These are phyloP conservation scores for Aphelenchoides besseyi DNA, from an alignment of 1,140 invertebrate species.

Conservation along the genomic window DNA sequence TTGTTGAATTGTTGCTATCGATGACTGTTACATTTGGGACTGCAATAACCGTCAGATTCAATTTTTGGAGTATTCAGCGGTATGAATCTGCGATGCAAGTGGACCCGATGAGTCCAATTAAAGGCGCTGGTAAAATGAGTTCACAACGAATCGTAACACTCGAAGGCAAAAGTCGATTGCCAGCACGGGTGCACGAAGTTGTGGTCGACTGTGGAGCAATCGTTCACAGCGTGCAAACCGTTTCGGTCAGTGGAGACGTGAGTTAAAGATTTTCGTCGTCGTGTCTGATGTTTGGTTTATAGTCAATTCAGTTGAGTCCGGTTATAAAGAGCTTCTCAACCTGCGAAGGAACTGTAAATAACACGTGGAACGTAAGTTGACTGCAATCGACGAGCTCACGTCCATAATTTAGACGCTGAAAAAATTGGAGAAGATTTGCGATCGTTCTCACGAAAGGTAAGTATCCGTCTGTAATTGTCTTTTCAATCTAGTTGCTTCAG, in stretches of 20 bases:
- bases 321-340: constrained; percentile 28
- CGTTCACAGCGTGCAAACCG: constrained; percentile 10
- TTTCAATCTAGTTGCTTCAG: constrained; percentile 17
- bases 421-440: constrained; percentile 27
- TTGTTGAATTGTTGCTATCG: too few species aligned
- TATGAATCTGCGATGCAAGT: constrained; percentile 17
- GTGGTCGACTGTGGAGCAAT: constrained; percentile 28
- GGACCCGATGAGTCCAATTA: constrained; percentile 15
- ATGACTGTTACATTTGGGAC: too few species aligned
- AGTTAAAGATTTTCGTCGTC: background rate
- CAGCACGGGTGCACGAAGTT: constrained; percentile 29
- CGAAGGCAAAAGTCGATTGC: constrained; percentile 34
- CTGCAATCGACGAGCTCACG: too few species aligned
- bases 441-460: constrained; percentile 24
- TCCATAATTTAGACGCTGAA: constrained; percentile 32
- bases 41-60: too few species aligned
- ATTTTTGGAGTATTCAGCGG: too few species aligned
- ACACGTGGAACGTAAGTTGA: constrained; percentile 11
- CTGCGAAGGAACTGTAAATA: constrained; percentile 29
- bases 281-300: background rate
- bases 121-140: constrained; percentile 4
- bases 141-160: constrained; percentile 21
- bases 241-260: constrained; percentile 5
- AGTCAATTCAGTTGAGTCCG: constrained; percentile 12
- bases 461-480: constrained; percentile 8